Percentiles rank a stretch among this genome's conserved stretches.
Conservation (phyloP, 2,888 invertebrate species). For the Lottia scabra region DNA sequence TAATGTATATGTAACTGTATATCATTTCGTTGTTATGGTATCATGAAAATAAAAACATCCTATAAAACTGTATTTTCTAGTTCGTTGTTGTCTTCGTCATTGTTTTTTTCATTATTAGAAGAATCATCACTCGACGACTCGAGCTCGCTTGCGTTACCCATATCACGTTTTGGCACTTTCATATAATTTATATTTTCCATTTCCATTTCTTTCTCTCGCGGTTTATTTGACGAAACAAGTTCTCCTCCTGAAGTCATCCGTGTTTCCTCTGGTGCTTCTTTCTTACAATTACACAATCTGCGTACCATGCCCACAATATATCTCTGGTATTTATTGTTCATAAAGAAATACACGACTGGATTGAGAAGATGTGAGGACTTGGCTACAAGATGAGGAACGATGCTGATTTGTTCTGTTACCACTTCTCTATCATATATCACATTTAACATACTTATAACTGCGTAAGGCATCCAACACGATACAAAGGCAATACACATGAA, state of each 20-base stretch:
- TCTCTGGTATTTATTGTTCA: slow-evolving; percentile 30
- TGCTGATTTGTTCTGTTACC: slow-evolving; percentile 19
- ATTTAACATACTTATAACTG: slow-evolving; percentile 33
- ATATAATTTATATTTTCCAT: too few relatives aligned
- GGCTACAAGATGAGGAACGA: slow-evolving; percentile 30
- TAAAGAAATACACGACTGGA: slow-evolving; percentile 31
- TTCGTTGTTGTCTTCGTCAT: too few relatives aligned
- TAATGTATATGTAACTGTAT: too few relatives aligned
- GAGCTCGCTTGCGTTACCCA: too few relatives aligned
- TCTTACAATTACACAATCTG: background rate
- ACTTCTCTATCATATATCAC: slow-evolving; percentile 17
- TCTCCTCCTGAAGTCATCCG: background rate
- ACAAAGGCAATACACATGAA: slow-evolving; percentile 37
- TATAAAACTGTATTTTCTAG: too few relatives aligned
- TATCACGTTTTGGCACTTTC: too few relatives aligned
- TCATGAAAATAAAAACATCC: too few relatives aligned
- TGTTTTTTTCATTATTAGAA: too few relatives aligned
- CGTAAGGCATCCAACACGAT: slow-evolving; percentile 41
- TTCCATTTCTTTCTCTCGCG: too few relatives aligned
- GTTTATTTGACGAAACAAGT: too few relatives aligned
- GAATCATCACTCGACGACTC: too few relatives aligned
- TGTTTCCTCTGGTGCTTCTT: background rate
- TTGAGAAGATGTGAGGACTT: slow-evolving; percentile 34
- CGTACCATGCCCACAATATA: slow-evolving; percentile 14
- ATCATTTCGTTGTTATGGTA: too few relatives aligned